Evolutionary conservation across 1,140 invertebrate species (phyloP).

Genomic region (Caenorhabditis brenneri): DNA sequence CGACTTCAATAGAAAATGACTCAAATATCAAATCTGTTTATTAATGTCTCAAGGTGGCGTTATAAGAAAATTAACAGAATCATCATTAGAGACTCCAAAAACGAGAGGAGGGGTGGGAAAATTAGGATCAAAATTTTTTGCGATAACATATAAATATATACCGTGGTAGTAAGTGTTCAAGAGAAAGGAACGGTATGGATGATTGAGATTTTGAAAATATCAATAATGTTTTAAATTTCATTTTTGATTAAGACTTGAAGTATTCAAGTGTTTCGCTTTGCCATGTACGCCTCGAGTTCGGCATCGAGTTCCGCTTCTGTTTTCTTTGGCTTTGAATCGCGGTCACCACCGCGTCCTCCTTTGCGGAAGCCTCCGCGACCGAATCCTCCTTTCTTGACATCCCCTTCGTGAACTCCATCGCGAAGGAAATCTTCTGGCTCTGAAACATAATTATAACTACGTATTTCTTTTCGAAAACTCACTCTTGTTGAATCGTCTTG

Average conservation of each 20-base stretch:
- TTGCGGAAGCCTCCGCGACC: slow-evolving; percentile 15
- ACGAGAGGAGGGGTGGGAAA: not conserved
- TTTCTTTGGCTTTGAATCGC: slow-evolving; percentile 50
- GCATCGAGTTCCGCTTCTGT: slow-evolving; percentile 52
- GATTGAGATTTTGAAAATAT: not conserved
- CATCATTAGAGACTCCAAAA: not conserved
- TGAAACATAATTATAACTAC: not conserved
- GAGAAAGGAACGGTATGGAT: not conserved
- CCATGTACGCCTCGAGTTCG: slow-evolving; percentile 56
- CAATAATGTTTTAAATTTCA: not conserved
- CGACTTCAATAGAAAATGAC: not conserved
- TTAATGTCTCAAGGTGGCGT: not conserved
- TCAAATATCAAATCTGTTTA: too few species aligned
- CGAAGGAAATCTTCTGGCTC: slow-evolving; percentile 33
- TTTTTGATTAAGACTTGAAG: not conserved
- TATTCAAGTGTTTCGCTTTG: slow-evolving; percentile 12
- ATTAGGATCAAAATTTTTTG: not conserved
- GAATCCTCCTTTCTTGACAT: not conserved
- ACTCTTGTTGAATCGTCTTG: slow-evolving; percentile 9
- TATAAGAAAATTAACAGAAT: not conserved
- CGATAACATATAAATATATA: not conserved
- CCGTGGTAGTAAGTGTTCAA: not conserved
- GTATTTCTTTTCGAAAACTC: not conserved
- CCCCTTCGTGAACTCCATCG: slow-evolving; percentile 21
- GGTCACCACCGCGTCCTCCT: slow-evolving; percentile 46